Percentiles rank a stretch among this genome's conserved stretches.
These are phyloP conservation scores for Steinernema khuongi DNA, from an alignment of 1,140 invertebrate genomes.

Conservation along the genomic window DNA sequence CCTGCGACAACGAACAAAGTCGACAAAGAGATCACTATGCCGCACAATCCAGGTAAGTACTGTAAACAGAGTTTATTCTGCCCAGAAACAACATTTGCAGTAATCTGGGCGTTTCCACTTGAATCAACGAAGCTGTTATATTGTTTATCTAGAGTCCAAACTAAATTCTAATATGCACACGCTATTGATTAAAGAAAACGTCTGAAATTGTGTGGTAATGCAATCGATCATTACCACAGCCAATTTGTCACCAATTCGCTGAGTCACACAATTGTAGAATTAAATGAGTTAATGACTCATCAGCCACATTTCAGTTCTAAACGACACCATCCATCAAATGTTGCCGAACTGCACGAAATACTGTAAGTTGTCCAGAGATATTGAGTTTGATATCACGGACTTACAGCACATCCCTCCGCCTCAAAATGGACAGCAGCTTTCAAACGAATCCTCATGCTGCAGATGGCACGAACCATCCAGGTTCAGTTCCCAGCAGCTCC, in stretches of 20 bases:
- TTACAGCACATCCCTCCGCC: conserved; percentile 49
- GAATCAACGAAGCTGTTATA: too few relatives aligned
- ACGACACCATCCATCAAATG: not conserved
- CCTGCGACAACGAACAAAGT: conserved; percentile 11
- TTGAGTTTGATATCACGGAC: not conserved
- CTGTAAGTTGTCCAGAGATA: conserved; percentile 34
- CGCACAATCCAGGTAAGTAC: conserved; percentile 40
- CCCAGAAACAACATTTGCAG: not conserved
- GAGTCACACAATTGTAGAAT: too few relatives aligned
- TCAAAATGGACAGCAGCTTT: conserved; percentile 58
- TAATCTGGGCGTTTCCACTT: too few relatives aligned
- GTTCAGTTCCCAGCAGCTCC: conserved; percentile 56
- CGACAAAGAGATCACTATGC: conserved; percentile 37
- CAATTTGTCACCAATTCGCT: too few relatives aligned
- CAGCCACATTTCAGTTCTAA: conserved; percentile 26
- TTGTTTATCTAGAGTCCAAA: too few relatives aligned
- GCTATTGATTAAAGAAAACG: too few relatives aligned
- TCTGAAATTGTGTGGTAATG: too few relatives aligned
- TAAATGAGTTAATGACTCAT: too few relatives aligned
- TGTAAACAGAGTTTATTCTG: not conserved
- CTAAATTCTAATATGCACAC: too few relatives aligned
- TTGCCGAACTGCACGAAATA: conserved; percentile 41
- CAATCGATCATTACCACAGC: too few relatives aligned
- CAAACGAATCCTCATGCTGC: conserved; percentile 44
- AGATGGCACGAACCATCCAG: conserved; percentile 44